Percentiles rank a stretch among this genome's conserved stretches.
These are phyloP conservation scores for Hesperophylax magnus DNA, from an alignment of 1,140 invertebrate species.

Conservation along the genomic window DNA sequence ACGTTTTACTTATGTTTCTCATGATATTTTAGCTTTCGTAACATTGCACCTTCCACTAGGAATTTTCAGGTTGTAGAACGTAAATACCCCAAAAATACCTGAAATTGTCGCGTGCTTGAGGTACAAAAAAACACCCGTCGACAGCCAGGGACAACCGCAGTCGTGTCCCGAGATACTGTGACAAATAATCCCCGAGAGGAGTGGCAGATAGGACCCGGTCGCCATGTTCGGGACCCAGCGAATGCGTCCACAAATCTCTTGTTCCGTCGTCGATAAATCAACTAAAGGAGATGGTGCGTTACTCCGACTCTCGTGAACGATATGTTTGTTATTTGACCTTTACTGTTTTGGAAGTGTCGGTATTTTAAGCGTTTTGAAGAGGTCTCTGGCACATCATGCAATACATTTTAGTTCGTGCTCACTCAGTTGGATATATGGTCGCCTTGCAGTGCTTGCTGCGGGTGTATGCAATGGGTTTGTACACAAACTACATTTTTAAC, in stretches of 20 bases:
- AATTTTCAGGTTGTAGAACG: not conserved
- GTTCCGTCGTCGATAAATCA: not conserved
- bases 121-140: slow-evolving; percentile 26
- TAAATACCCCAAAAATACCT: slow-evolving; percentile 11
- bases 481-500: too few species aligned
- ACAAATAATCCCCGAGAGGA: slow-evolving; percentile 25
- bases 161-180: slow-evolving; percentile 17
- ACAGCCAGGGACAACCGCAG: not conserved
- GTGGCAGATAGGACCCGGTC: not conserved
- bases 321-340: too few species aligned
- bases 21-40: too few species aligned
- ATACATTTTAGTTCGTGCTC: too few species aligned
- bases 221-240: not conserved
- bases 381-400: too few species aligned
- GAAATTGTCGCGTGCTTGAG: slow-evolving; percentile 18
- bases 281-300: not conserved
- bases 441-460: too few species aligned
- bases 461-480: too few species aligned
- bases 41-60: too few species aligned
- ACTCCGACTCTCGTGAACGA: not conserved
- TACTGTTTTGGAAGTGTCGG: too few species aligned
- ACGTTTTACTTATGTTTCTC: too few species aligned
- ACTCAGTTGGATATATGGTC: too few species aligned
- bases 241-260: slow-evolving; percentile 1
- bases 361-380: too few species aligned